Evolutionary conservation across 1,140 invertebrate genomes (phyloP).

Genomic region (Drosophila truncata): DNA sequence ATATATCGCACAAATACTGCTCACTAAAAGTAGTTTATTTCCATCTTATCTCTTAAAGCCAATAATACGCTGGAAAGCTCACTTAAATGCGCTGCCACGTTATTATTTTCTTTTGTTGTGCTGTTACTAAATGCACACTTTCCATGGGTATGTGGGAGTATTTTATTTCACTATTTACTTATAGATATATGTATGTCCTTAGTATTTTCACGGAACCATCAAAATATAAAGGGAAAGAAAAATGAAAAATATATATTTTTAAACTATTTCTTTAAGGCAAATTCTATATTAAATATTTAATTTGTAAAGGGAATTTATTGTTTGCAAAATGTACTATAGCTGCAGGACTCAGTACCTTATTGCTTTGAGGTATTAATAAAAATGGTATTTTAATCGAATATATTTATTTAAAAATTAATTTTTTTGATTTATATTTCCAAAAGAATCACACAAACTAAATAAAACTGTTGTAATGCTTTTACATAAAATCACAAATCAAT

Average conservation of each 20-base stretch:
- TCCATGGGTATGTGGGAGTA: not conserved
- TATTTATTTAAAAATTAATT: too few species aligned
- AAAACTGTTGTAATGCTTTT: too few species aligned
- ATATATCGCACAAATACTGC: slow-evolving; percentile 26
- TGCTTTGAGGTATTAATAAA: too few species aligned
- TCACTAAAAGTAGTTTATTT: slow-evolving; percentile 78
- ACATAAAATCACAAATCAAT: too few species aligned
- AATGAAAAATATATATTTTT: not conserved
- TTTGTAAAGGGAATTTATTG: not conserved
- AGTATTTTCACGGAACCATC: not conserved
- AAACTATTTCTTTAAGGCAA: not conserved
- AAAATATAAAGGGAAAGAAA: not conserved
- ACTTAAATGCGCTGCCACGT: slow-evolving; percentile 70
- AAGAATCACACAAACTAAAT: too few species aligned
- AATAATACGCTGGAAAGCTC: slow-evolving; percentile 78
- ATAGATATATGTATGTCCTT: not conserved
- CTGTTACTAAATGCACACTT: slow-evolving; percentile 1
- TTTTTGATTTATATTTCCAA: too few species aligned
- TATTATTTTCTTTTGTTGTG: slow-evolving; percentile 42
- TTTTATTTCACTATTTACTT: slow-evolving; percentile 6
- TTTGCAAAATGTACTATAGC: not conserved
- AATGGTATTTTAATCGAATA: too few species aligned
- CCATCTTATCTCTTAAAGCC: slow-evolving; percentile 83
- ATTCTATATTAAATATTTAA: not conserved
- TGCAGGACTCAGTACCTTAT: not conserved